phyloP scores from a whole-genome alignment of 2,888 invertebrate species.

The Schizaphis graminum region DNA sequence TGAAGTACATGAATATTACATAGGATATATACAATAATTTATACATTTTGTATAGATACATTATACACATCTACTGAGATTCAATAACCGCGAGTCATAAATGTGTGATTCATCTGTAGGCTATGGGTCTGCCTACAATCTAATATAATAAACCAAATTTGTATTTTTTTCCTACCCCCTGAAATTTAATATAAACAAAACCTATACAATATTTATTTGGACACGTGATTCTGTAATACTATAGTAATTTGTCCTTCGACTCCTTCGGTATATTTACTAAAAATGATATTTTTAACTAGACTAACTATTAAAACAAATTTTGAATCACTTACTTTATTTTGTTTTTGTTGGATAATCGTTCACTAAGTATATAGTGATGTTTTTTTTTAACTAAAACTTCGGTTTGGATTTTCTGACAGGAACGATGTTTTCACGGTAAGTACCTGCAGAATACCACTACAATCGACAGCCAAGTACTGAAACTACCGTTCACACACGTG shows the following conservation, averaged over 20 bases:
- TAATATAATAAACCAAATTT: neutral
- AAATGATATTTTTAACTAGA: neutral
- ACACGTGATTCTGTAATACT: neutral
- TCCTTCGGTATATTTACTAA: neutral
- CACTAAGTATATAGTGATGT: neutral
- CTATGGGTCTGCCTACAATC: no score
- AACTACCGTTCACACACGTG: conserved; percentile 7
- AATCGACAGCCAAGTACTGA: neutral
- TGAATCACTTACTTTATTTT: neutral
- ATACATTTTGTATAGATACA: neutral
- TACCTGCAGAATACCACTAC: neutral
- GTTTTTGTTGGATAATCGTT: neutral
- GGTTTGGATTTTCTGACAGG: neutral
- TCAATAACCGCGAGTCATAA: neutral
- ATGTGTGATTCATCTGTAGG: neutral
- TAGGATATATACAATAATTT: neutral
- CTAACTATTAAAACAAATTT: neutral
- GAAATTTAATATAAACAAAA: neutral
- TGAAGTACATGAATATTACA: neutral
- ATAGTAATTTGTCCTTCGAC: neutral
- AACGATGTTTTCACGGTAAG: neutral
- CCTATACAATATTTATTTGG: neutral
- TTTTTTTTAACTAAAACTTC: neutral
- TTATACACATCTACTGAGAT: neutral
- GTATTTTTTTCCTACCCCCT: neutral